These are phyloP conservation scores for Hippopotamyrus pictus DNA, from an alignment of 2,797 vertebrate species.

Conservation along the genomic window DNA sequence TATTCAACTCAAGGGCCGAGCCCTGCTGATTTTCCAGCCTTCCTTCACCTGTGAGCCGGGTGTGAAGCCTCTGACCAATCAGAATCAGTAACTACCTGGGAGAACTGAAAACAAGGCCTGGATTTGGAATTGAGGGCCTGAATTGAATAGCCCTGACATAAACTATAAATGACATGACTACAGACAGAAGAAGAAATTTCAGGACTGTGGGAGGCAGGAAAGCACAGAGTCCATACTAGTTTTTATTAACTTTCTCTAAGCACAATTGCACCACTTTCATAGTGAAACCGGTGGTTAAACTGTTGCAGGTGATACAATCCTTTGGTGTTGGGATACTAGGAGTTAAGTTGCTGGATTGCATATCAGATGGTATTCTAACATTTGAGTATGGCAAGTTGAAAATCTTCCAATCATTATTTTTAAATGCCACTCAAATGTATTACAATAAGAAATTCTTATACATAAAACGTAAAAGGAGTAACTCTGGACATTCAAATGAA, in stretches of 20 bases:
- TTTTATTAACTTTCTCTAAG: not conserved
- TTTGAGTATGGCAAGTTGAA: not conserved
- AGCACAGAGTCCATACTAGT: not conserved
- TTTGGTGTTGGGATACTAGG: not conserved
- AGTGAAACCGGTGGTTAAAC: not conserved
- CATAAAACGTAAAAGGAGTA: not conserved
- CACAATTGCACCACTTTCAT: not conserved
- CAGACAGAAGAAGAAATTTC: not conserved
- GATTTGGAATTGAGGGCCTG: no score
- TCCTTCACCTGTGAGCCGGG: no score
- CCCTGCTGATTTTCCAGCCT: no score
- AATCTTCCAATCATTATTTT: not conserved
- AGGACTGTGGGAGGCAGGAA: slow-evolving; percentile 2
- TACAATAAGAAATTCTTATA: not conserved
- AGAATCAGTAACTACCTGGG: no score
- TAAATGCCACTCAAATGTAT: not conserved
- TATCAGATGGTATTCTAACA: not conserved
- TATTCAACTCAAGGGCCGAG: no score
- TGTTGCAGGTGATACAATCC: not conserved
- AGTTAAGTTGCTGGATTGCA: not conserved
- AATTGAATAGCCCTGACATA: no score
- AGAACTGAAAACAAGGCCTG: no score
- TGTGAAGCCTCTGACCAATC: no score
- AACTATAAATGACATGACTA: not conserved
- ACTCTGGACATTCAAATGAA: not conserved